Evolutionary conservation across 2,888 invertebrate genomes (phyloP).

Genomic region (Ryuthela nishihirai): DNA sequence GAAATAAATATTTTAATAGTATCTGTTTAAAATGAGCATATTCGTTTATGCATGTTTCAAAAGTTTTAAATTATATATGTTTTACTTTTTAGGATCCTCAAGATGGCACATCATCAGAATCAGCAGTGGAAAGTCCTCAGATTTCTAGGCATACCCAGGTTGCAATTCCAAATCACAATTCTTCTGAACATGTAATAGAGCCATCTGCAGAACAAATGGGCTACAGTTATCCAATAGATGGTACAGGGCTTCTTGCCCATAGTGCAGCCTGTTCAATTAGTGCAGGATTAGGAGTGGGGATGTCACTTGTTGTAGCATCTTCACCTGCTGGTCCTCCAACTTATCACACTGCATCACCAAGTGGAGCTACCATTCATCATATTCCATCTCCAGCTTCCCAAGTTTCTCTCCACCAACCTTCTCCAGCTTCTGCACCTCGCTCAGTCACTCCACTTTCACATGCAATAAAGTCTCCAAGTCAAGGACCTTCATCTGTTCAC

Average conservation of each 20-base stretch:
- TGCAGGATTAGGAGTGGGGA: constrained; percentile 10
- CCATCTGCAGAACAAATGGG: constrained; percentile 29
- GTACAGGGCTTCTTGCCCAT: constrained; percentile 13
- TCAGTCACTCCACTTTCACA: constrained; percentile 25
- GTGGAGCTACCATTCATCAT: constrained; percentile 30
- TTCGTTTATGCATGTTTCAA: background rate
- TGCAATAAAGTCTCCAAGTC: constrained; percentile 22
- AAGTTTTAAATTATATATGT: background rate
- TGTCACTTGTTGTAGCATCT: constrained; percentile 20
- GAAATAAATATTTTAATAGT: no score
- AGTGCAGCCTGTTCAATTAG: constrained; percentile 8
- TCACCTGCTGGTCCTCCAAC: constrained; percentile 17
- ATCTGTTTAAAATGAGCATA: no score
- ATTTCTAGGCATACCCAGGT: constrained; percentile 19
- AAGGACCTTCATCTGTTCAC: constrained; percentile 35
- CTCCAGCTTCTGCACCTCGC: constrained; percentile 39
- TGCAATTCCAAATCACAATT: constrained; percentile 11
- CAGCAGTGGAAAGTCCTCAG: constrained; percentile 35
- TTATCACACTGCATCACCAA: constrained; percentile 28
- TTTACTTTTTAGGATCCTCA: constrained; percentile 29
- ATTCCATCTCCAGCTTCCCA: constrained; percentile 15
- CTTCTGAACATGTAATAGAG: constrained; percentile 18
- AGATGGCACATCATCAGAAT: constrained; percentile 34
- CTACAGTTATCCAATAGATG: constrained; percentile 18
- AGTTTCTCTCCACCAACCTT: constrained; percentile 36